Percentiles rank a stretch among this genome's conserved stretches.
phyloP scores from a whole-genome alignment of 2,888 invertebrate species.

The Coelinius sp. region DNA sequence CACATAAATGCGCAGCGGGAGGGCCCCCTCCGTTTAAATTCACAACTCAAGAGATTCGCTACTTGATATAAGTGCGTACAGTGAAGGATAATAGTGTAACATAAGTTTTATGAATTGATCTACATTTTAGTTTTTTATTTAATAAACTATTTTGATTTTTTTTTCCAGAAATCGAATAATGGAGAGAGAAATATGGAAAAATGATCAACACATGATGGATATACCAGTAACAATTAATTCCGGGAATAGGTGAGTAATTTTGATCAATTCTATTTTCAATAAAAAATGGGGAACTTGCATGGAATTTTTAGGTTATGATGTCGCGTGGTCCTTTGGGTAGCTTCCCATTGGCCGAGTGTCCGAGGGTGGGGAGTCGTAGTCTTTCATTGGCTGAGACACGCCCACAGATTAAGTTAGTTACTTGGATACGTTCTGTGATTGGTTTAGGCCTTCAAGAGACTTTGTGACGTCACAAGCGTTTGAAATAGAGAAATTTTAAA shows the following conservation, averaged over 20 bases:
- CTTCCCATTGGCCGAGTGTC: too few relatives aligned
- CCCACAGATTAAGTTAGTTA: too few relatives aligned
- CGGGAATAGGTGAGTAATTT: neutral
- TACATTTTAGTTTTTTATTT: too few relatives aligned
- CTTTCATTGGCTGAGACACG: too few relatives aligned
- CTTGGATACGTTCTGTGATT: too few relatives aligned
- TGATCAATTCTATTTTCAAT: too few relatives aligned
- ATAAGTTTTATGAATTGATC: constrained; percentile 4
- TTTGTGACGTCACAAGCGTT: too few relatives aligned
- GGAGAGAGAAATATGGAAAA: neutral
- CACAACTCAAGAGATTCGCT: constrained; percentile 21
- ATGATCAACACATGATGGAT: neutral
- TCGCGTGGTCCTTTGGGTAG: too few relatives aligned
- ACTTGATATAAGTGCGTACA: constrained; percentile 19
- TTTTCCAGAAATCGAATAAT: neutral
- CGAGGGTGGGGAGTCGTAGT: too few relatives aligned
- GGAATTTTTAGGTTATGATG: too few relatives aligned
- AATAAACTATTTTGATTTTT: neutral
- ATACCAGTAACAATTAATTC: neutral
- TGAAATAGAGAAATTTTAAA: too few relatives aligned
- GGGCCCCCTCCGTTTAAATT: neutral
- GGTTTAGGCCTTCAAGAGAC: too few relatives aligned
- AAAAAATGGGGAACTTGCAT: neutral
- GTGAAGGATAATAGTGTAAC: constrained; percentile 5
- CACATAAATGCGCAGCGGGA: constrained; percentile 26